A percentile compares a stretch with the other conserved stretches of the same genome.
phyloP scores from a whole-genome alignment of 2,888 invertebrate species.

The Sepioteuthis lessoniana region DNA sequence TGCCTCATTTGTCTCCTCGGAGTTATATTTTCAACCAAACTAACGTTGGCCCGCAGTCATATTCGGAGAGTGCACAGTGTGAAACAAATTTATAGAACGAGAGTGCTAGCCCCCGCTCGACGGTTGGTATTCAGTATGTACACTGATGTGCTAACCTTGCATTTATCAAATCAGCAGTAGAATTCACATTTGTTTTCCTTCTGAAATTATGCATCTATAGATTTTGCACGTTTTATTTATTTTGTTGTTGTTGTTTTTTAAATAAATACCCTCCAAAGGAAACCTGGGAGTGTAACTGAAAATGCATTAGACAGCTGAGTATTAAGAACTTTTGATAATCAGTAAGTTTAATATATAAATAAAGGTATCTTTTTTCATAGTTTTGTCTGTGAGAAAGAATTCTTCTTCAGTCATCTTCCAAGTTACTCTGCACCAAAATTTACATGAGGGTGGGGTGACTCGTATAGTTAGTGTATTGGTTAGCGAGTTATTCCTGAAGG shows the following conservation, averaged over 20 bases:
- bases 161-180: neutral
- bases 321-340: no score
- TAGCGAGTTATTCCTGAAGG: no score
- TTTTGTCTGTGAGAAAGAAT: no score
- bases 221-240: neutral
- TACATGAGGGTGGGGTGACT: neutral
- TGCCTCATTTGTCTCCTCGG: no score
- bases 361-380: no score
- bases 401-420: no score
- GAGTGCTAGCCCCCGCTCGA: neutral
- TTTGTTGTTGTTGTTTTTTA: no score
- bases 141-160: neutral
- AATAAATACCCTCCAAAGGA: neutral
- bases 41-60: neutral
- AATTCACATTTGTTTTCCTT: neutral
- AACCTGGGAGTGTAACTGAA: neutral
- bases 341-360: no score
- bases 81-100: neutral
- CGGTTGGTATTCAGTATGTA: neutral
- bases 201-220: neutral
- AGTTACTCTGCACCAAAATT: neutral
- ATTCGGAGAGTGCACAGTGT: neutral
- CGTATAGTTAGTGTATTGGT: no score
- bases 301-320: no score
- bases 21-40: neutral